phyloP scores from a whole-genome alignment of 2,113 vertebrate genomes.

The Pavo muticus region DNA sequence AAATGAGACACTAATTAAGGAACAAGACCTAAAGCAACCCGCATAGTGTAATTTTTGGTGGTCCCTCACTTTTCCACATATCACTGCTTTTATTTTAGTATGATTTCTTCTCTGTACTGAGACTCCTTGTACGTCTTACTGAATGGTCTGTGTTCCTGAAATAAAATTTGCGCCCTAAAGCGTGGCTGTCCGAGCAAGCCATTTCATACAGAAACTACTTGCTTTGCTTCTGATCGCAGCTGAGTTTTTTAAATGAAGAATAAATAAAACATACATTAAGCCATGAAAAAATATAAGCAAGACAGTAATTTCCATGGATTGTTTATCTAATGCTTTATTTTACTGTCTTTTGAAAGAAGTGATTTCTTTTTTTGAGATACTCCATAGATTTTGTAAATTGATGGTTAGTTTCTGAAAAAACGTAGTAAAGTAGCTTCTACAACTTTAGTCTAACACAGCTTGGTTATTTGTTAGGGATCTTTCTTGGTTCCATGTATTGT shows the following conservation, averaged over 20 bases:
- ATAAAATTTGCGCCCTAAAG: background rate
- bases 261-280: fast-evolving
- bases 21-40: background rate
- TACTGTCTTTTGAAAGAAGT: background rate
- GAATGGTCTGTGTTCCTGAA: background rate
- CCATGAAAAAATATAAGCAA: background rate
- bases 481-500: background rate
- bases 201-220: background rate
- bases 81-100: background rate
- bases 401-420: background rate
- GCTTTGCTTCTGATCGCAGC: background rate
- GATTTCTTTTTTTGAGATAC: background rate
- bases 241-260: background rate
- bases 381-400: background rate
- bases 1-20: background rate
- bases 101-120: background rate
- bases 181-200: background rate
- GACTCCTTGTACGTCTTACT: background rate
- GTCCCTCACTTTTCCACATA: background rate
- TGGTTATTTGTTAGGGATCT: background rate
- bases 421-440: background rate
- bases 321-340: background rate
- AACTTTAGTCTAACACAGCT: background rate
- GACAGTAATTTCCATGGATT: background rate
- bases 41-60: background rate